A percentile compares a stretch with the other conserved stretches of the same genome.
These are phyloP conservation scores for Eledone cirrhosa DNA, from an alignment of 2,888 invertebrate species.

Conservation along the genomic window DNA sequence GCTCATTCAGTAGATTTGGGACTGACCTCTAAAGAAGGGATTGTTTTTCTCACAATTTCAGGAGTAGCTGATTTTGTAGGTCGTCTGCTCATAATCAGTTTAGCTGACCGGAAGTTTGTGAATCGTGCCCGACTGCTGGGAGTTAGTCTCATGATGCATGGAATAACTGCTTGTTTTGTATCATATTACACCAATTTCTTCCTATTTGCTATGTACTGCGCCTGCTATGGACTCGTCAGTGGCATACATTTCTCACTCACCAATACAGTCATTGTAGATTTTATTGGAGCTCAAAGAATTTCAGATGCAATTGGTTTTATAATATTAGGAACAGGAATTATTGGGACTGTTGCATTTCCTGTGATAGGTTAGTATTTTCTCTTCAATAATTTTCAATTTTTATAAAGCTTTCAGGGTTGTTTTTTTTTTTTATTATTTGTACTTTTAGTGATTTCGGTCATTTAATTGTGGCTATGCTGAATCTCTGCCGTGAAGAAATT, in stretches of 20 bases:
- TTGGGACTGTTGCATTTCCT: neutral
- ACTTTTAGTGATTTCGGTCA: no score
- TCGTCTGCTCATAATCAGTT: neutral
- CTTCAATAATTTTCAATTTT: no score
- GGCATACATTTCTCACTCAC: neutral
- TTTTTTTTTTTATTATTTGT: no score
- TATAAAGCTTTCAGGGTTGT: no score
- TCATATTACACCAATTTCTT: neutral
- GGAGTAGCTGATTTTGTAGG: neutral
- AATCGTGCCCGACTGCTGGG: neutral
- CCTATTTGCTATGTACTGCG: neutral
- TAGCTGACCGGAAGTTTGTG: neutral
- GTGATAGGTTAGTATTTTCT: neutral
- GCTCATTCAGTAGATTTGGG: neutral
- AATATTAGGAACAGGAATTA: neutral
- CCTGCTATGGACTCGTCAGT: neutral
- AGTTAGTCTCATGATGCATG: neutral
- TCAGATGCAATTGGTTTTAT: neutral
- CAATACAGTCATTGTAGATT: neutral
- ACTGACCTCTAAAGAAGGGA: neutral
- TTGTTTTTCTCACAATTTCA: neutral
- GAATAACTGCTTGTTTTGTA: neutral
- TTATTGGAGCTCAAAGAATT: neutral
- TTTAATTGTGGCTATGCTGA: no score
- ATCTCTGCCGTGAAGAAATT: no score